Evolutionary conservation across 2,888 invertebrate genomes (phyloP).

Genomic region (Napeogenes sylphis): DNA sequence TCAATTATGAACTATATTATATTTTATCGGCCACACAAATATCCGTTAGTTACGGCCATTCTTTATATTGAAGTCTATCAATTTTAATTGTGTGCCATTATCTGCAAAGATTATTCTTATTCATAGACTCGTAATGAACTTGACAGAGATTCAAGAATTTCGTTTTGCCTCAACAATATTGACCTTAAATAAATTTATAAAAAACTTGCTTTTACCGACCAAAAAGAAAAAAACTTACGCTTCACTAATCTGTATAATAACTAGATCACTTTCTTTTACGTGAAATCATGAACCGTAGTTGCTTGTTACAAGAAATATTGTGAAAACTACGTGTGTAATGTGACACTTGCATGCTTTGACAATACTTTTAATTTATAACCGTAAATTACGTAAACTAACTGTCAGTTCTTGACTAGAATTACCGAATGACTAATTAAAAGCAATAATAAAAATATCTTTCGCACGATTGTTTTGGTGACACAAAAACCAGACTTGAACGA

Average conservation of each 20-base stretch:
- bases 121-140: too few species aligned
- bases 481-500: neutral
- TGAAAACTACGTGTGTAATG: conserved; percentile 4
- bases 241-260: conserved; percentile 59
- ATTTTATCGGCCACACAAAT: conserved; percentile 43
- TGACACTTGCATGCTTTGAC: conserved; percentile 1
- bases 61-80: conserved; percentile 5
- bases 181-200: too few species aligned
- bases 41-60: conserved; percentile 37
- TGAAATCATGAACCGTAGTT: conserved; percentile 36
- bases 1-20: conserved; percentile 42
- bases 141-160: too few species aligned
- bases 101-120: neutral
- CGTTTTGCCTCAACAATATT: too few species aligned
- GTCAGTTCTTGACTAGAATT: too few species aligned
- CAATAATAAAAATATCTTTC: neutral
- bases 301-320: conserved; percentile 14
- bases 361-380: neutral
- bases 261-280: conserved; percentile 44
- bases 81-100: neutral
- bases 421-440: neutral
- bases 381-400: neutral
- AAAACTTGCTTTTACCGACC: neutral
- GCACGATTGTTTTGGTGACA: conserved; percentile 1
- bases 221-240: conserved; percentile 33